Evolutionary conservation across 2,113 vertebrate genomes (phyloP), one percentile per base, ranked within the genome.

Genomic region (Solea senegalensis): DNA sequence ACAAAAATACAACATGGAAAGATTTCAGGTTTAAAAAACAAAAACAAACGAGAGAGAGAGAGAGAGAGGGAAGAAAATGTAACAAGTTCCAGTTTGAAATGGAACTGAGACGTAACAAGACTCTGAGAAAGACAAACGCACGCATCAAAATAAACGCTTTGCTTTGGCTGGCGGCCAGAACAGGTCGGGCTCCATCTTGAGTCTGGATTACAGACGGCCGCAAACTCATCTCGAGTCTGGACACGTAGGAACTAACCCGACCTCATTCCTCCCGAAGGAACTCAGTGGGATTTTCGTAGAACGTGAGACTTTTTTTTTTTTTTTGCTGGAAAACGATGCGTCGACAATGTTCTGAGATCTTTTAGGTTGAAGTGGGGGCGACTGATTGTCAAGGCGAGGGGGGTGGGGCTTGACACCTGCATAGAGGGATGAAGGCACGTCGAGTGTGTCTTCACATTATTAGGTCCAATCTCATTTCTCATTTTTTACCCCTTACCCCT

Each of bases 61-160:
- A 14, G n/a, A 61, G 46, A 61, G 49, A 53, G 53, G 26, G 65
- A 86, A 73, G 44, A 66, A 73, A 76, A 65, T 58, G 83, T 80
- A 92, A 95, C 90, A 92, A 81, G 69, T 94, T 95, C 91, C 92
- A 94, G 90, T 94, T 95, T 21, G 26, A 69, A 52, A 55, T 49
- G 28, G 67, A 57, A 61, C 11, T 15, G 58, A 69, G 8, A 53
- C 27, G 46, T 5, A 10, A 55, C 44, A 56, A 41, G 65, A 64
- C 41, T 15, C 49, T 57, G 60, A 68, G 2, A 10, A 51, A 46
- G 61, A 75, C 34, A 15, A 48, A 51, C 51, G 55, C 62, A 4
- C 60, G 71, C 56, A 53, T 73, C 45, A 14, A 67, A 64, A 65
- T 27, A 55, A 57, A 53, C 1, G 7, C 54, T 49, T 72, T 72